phyloP scores from a whole-genome alignment of 2,113 vertebrate genomes.

The Ailuropoda melanoleuca region DNA sequence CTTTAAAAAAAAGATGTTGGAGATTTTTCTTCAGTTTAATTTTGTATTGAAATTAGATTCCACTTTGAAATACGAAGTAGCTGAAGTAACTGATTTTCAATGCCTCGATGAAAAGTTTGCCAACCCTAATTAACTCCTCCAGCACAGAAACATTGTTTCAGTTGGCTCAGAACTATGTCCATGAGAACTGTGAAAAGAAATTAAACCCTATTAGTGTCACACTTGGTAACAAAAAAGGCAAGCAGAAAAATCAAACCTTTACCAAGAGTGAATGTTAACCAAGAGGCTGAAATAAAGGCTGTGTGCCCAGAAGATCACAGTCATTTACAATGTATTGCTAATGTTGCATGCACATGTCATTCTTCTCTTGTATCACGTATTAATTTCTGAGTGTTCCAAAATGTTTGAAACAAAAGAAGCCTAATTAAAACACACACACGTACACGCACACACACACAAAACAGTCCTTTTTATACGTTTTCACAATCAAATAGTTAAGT shows the following conservation, averaged over 20 bases:
- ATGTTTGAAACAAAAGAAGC: not conserved
- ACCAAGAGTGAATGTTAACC: not conserved
- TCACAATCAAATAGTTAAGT: not conserved
- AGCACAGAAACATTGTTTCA: conserved; percentile 21
- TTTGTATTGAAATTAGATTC: conserved; percentile 53
- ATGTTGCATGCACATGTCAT: too few relatives aligned
- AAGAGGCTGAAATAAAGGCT: not conserved
- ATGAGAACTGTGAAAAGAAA: conserved; percentile 46
- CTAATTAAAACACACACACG: not conserved
- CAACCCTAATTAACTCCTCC: conserved; percentile 58
- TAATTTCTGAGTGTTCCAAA: not conserved
- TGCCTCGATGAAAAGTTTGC: conserved; percentile 54
- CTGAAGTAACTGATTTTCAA: conserved; percentile 54
- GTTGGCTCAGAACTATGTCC: conserved; percentile 51
- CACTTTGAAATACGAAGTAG: conserved; percentile 36
- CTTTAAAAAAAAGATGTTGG: not conserved
- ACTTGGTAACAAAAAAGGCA: conserved; percentile 39
- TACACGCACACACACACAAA: not conserved
- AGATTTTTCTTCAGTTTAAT: not conserved
- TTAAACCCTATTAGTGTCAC: conserved; percentile 27
- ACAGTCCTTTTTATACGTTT: not conserved
- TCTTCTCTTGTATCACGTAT: not conserved
- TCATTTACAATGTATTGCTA: not conserved
- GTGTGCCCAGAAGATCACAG: not conserved
- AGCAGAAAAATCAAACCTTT: conserved; percentile 37